Evolutionary conservation across 2,888 invertebrate genomes (phyloP).

Genomic region (Eristalinus aeneus): DNA sequence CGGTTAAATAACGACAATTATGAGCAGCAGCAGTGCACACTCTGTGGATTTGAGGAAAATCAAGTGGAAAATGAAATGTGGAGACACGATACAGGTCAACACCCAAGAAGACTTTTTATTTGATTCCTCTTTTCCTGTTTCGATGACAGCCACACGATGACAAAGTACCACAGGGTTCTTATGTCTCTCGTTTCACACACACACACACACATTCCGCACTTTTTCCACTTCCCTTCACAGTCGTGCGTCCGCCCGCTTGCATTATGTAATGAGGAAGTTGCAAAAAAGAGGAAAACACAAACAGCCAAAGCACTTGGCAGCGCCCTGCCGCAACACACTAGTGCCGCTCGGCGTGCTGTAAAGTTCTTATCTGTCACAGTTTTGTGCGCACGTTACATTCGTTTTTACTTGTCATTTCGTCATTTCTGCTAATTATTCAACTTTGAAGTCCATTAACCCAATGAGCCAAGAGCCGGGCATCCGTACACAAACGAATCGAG

Average conservation of each 20-base stretch:
- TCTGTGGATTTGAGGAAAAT: not conserved
- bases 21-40: constrained; percentile 1
- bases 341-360: not conserved
- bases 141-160: constrained; percentile 19
- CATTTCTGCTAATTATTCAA: constrained; percentile 61
- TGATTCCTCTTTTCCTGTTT: constrained; percentile 62
- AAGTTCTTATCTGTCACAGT: constrained; percentile 53
- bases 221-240: not conserved
- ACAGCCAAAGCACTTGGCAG: not conserved
- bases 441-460: constrained; percentile 69
- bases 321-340: not conserved
- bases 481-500: not conserved
- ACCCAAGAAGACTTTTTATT: constrained; percentile 62
- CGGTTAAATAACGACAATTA: constrained; percentile 60
- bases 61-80: constrained; percentile 4
- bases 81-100: constrained; percentile 28
- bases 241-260: not conserved
- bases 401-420: constrained; percentile 7
- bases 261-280: constrained; percentile 65
- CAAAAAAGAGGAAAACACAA: constrained; percentile 1
- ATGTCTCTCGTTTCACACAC: constrained; percentile 6
- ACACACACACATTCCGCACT: not conserved
- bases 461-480: constrained; percentile 34
- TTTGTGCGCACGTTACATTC: constrained; percentile 14
- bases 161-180: not conserved